Base-by-base conservation (phyloP, 23 tunicate species). In the Ciona savignyi region DNA sequence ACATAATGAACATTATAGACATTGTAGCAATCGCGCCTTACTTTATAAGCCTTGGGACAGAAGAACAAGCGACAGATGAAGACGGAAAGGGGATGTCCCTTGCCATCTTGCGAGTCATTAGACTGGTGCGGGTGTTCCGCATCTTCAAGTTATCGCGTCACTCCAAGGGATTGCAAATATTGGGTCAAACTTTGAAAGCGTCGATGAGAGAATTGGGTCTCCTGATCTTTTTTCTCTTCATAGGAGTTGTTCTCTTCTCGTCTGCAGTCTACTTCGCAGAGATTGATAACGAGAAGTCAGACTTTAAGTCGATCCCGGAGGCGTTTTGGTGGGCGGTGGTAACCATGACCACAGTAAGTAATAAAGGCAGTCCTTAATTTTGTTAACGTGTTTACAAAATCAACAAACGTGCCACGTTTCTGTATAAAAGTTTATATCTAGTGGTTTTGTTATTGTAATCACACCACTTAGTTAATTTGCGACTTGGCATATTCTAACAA, bases 281-380 rank as follows among this genome's bases (percentile, higher is more conserved):
- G 60, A 33, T 72, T 25, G 88, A 88, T 30, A 27, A 62, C 9
- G 48, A 63, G 20, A 63, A 51, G 23, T 67, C 86, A 23, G 35
- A 84, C 28, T 95, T 95, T 63, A 60, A 60, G 29, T 95, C 99
- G 3, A 95, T 95, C 20, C 99, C 99, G 0, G 92, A 84, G 23
- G 96, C 99, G 2, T 95, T 95, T 68, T 95, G 99, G 99, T 95
- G 99, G 99, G 99, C 99, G 4, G 99, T 95, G 1, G 99, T 95
- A 4, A 95, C 99, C 65, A 95, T 95, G 99, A 95, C 99, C 34
- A 95, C 99, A 73, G 99, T 95, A 66, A 77, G 96, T 78, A 48
- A 75, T n/a, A n/a, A 65, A 19, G 24, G 9, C 9, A 65, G 20
- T 49, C 20, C 61, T 15, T 11, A 11, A 11, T 49, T 49, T 11